Conservation (phyloP, 2,797 vertebrate genomes). For the Oophaga sylvatica region DNA sequence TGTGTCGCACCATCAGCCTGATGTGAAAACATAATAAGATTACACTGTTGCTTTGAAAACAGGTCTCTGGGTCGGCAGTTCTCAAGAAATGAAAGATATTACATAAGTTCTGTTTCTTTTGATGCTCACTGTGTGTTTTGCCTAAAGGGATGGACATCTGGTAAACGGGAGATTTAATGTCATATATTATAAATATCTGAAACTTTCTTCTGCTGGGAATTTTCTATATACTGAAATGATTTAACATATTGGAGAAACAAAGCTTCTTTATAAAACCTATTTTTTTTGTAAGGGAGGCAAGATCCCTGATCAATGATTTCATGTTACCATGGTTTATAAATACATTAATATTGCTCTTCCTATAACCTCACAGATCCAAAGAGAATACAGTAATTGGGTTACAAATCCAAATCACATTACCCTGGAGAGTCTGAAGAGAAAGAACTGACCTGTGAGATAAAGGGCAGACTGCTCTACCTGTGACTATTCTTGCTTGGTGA, state of each 20-base stretch:
- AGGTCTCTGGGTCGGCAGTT: background rate
- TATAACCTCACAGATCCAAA: constrained; percentile 27
- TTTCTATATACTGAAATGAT: constrained; percentile 2
- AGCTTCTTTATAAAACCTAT: background rate
- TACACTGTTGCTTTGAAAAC: background rate
- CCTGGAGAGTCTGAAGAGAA: constrained; percentile 5
- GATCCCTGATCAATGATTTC: background rate
- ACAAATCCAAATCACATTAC: constrained; percentile 26
- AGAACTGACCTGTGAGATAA: background rate
- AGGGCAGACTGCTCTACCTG: constrained; percentile 7
- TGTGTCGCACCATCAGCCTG: background rate
- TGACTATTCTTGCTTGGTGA: background rate
- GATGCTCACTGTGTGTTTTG: background rate
- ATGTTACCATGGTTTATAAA: constrained; percentile 31
- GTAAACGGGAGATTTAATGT: constrained; percentile 24
- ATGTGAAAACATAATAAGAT: background rate
- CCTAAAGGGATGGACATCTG: constrained; percentile 36
- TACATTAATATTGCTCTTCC: constrained; percentile 9
- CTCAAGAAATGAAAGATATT: constrained; percentile 8
- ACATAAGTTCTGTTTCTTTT: background rate
- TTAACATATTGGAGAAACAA: background rate
- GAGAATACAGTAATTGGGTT: constrained; percentile 28
- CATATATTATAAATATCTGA: constrained; percentile 25
- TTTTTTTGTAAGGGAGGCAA: constrained; percentile 4
- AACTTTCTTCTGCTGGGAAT: constrained; percentile 18